Evolutionary conservation across 2,797 vertebrate species (phyloP), one percentile per base, ranked within the genome.

Genomic region (Fratercula arctica): DNA sequence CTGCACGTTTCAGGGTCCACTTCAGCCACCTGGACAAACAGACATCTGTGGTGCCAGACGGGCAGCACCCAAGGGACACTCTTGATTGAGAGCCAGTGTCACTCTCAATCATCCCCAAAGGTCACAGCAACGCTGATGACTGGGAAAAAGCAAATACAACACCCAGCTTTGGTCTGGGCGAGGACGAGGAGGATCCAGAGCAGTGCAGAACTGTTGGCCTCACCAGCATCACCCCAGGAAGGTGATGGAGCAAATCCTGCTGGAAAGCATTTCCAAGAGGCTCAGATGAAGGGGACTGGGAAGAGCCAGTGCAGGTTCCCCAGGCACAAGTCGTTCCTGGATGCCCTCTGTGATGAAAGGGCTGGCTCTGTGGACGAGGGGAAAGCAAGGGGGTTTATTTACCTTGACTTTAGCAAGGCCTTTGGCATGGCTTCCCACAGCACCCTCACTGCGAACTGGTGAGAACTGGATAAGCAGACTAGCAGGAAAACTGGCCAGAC

Each of bases 31-130:
- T 5, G 53, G 51, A 53, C 20, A 70, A 12, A 53, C 24, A 41
- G 15, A 24, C 0, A 0, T 12, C 41, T 5, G 1, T 2, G 29
- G 50, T 13, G 16, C 31, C 50, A 37, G 21, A 24, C 2, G 0
- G 28, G 69, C 35, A 46, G 74, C 25, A 41, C 19, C 69, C 74
- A 7, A 29, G 61, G 53, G 69, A 70, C 8, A 12, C 46, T 46
- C 46, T 21, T 46, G 46, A 46, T 46, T 46, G 46, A 46, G 24
- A 2, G 19, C 21, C 63, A 21, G 17, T 2, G 14, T 50, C 57
- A 7, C 7, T 33, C 35, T 4, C 6, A 10, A 3, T 25, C 28
- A 1, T 16, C 39, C 17, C 35, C 11, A 0, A 9, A 37, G 54
- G 39, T 15, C 72, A 12, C 13, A 0, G 80, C 43, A 5, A 11